Conservation (phyloP, 2,113 vertebrate species). For the Myotis davidii region DNA sequence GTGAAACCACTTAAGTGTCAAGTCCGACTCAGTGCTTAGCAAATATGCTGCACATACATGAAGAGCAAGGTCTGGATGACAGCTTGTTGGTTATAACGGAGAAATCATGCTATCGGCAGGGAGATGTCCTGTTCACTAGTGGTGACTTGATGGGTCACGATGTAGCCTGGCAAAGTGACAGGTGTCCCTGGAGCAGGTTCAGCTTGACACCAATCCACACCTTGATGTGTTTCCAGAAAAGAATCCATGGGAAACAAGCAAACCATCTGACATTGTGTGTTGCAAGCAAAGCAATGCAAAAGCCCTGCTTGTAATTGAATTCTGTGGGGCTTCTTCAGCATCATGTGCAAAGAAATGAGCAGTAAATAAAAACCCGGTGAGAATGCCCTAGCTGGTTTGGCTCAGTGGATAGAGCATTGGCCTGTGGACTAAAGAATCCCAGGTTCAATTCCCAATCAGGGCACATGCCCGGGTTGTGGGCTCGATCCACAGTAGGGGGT, state of each 20-base stretch:
- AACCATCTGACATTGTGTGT: not conserved
- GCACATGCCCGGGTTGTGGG: too few relatives aligned
- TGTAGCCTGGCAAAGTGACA: constrained; percentile 23
- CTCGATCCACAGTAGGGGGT: too few relatives aligned
- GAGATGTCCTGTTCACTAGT: constrained; percentile 24
- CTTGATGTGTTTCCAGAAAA: constrained; percentile 9
- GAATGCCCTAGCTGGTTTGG: too few relatives aligned
- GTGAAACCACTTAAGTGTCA: constrained; percentile 29
- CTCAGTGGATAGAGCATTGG: too few relatives aligned
- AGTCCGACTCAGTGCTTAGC: constrained; percentile 58
- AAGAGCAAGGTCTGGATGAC: not conserved
- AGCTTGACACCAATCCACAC: not conserved
- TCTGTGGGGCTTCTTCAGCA: not conserved
- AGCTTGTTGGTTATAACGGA: constrained; percentile 41
- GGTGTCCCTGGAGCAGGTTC: constrained; percentile 12
- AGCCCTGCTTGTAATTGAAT: constrained; percentile 27
- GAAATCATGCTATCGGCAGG: not conserved
- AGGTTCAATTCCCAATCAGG: too few relatives aligned
- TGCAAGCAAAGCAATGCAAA: constrained; percentile 46
- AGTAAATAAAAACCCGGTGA: not conserved
- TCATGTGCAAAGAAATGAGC: constrained; percentile 37
- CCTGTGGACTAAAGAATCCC: too few relatives aligned
- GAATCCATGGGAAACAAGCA: not conserved
- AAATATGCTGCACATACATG: not conserved
- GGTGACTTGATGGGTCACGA: not conserved